phyloP scores from a whole-genome alignment of 2,888 invertebrate species.

The Cremastinae sp. region DNA sequence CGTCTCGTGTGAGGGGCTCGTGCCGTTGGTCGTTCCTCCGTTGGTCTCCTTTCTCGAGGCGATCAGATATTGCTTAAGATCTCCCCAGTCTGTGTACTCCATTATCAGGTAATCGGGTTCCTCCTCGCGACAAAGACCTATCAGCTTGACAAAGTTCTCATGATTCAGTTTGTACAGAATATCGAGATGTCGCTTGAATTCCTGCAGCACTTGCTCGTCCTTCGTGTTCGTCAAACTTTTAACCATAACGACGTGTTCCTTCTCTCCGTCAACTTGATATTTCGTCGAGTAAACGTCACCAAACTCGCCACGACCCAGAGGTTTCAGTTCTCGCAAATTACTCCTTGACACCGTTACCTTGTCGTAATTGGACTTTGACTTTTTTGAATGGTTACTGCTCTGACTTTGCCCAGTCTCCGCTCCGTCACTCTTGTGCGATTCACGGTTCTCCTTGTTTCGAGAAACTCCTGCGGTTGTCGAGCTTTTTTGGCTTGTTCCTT shows the following conservation, averaged over 20 bases:
- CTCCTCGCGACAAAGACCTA: constrained; percentile 90
- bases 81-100: constrained; percentile 97
- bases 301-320: constrained; percentile 91
- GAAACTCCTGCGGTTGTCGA: constrained; percentile 62
- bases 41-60: constrained; percentile 80
- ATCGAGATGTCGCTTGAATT: constrained; percentile 94
- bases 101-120: constrained; percentile 94
- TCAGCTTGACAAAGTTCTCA: constrained; percentile 88
- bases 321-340: constrained; percentile 85
- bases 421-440: constrained; percentile 85
- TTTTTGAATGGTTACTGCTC: constrained; percentile 83
- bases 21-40: constrained; percentile 54
- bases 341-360: constrained; percentile 88
- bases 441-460: constrained; percentile 79
- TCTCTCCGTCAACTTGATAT: constrained; percentile 79
- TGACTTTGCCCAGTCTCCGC: constrained; percentile 85
- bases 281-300: constrained; percentile 94
- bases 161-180: constrained; percentile 92
- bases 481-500: constrained; percentile 78
- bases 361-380: constrained; percentile 87
- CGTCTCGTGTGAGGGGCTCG: constrained; percentile 70
- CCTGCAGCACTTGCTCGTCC: constrained; percentile 89
- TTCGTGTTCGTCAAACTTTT: constrained; percentile 89
- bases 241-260: constrained; percentile 84
- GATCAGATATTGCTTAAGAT: constrained; percentile 92